Percentiles rank a stretch among this genome's conserved stretches.
Conservation (phyloP, 53 echinoderm and acorn worm species). For the Mesocentrotus franciscanus region DNA sequence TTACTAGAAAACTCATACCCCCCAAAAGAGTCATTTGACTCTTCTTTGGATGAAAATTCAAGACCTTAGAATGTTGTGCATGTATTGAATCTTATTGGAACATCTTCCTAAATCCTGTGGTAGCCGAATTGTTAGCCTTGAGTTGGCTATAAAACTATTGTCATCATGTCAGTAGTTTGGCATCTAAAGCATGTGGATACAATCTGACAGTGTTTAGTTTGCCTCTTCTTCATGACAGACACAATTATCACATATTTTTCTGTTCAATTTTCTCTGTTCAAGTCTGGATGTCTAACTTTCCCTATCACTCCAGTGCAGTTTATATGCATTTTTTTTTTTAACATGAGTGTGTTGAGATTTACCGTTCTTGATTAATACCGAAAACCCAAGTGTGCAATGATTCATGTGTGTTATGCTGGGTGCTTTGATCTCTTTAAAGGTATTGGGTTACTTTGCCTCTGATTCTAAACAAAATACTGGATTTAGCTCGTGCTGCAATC, state of each 20-base stretch:
- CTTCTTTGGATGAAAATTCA: not conserved
- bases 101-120: not conserved
- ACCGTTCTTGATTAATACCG: not conserved
- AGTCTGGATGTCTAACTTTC: not conserved
- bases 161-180: not conserved
- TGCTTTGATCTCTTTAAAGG: not conserved
- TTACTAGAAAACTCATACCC: no score
- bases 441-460: no score
- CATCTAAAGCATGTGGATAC: not conserved
- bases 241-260: not conserved
- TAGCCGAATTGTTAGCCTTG: not conserved
- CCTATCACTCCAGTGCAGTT: not conserved
- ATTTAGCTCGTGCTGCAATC: no score
- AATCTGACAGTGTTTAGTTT: not conserved
- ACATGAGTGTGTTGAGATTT: not conserved
- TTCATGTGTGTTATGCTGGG: not conserved
- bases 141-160: not conserved
- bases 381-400: not conserved
- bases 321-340: not conserved
- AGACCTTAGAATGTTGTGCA: not conserved
- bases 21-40: not conserved
- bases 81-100: not conserved
- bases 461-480: no score
- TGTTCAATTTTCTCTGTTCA: not conserved
- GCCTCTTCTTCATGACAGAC: not conserved